phyloP scores from a whole-genome alignment of 2,113 vertebrate genomes.

The Pleuronectes platessa region DNA sequence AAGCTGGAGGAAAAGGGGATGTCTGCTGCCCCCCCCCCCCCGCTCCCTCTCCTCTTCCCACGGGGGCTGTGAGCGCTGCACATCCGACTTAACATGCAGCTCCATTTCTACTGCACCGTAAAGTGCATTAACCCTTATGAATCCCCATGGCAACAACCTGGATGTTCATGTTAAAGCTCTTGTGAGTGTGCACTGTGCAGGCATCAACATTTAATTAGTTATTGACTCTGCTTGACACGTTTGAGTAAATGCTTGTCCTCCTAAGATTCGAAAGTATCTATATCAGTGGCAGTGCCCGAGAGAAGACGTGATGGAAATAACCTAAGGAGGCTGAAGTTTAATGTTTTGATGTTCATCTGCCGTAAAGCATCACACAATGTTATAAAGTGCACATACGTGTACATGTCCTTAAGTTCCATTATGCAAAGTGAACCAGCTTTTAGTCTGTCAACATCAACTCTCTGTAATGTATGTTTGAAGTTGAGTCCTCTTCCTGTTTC shows the following conservation, averaged over 20 bases:
- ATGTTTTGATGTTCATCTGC: neutral
- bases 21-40: slow-evolving; percentile 2
- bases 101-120: slow-evolving; percentile 11
- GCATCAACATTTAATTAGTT: slow-evolving; percentile 31
- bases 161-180: slow-evolving; percentile 34
- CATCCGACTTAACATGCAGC: too few relatives aligned
- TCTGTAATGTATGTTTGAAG: neutral
- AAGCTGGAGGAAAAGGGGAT: slow-evolving; percentile 17
- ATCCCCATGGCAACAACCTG: slow-evolving; percentile 49
- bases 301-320: neutral
- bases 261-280: slow-evolving; percentile 35
- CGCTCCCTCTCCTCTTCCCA: slow-evolving; percentile 8
- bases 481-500: slow-evolving; percentile 7
- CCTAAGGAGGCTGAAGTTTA: neutral
- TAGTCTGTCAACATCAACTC: neutral
- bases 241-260: neutral
- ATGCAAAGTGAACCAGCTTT: neutral
- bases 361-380: neutral
- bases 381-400: neutral
- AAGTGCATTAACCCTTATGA: slow-evolving; percentile 28
- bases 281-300: neutral
- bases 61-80: neutral
- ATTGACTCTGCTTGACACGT: slow-evolving; percentile 8
- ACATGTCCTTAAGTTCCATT: neutral
- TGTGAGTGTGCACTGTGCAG: neutral